Base-by-base conservation (phyloP, 2,888 invertebrate genomes). In the Epirrhoe alternata region DNA sequence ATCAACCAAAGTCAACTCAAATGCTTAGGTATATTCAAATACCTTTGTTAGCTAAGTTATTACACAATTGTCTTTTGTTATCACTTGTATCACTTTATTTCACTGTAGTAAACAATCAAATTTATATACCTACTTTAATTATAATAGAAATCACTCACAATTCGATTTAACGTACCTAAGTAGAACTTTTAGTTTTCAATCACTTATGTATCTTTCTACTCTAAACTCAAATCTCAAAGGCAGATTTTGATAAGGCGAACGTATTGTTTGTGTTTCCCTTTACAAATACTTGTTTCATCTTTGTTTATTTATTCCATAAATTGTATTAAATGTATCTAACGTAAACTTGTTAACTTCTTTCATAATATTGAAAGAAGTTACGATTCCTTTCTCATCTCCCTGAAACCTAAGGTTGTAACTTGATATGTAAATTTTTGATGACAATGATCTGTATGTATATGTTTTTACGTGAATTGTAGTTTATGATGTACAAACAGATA, bases 381-480 rank as follows among this genome's bases (percentile, higher is more conserved):
- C 62, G 67, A 69, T 73, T 67, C 72, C 71, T 78, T 75, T 62
- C 72, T 78, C 79, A 86, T 86, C 82, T 87, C 83, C 85, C 84
- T 86, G 92, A 85, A 92, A 92, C 88, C 74, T 88, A 92, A 85
- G 92, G 92, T 93, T 93, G 92, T 93, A 91, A 90, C 86, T 92
- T 82, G 86, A 88, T 90, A 90, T 88, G 87, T 87, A 89, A 88
- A 82, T 79, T 84, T 86, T 87, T 85, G 81, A 87, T 74, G 77
- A 86, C 86, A 86, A 86, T 86, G 81, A 84, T 88, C 86, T 87
- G 87, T 92, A 88, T 86, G 81, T 85, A 85, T 89, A 89, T 90
- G 90, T 93, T 92, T 93, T 88, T 92, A 92, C 89, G 89, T 91
- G 88, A 88, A 83, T 82, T 74, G 90, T 92, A 92, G 92, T 84